Evolutionary conservation across 2,888 invertebrate species (phyloP).

Genomic region (Ophioninae sp.): DNA sequence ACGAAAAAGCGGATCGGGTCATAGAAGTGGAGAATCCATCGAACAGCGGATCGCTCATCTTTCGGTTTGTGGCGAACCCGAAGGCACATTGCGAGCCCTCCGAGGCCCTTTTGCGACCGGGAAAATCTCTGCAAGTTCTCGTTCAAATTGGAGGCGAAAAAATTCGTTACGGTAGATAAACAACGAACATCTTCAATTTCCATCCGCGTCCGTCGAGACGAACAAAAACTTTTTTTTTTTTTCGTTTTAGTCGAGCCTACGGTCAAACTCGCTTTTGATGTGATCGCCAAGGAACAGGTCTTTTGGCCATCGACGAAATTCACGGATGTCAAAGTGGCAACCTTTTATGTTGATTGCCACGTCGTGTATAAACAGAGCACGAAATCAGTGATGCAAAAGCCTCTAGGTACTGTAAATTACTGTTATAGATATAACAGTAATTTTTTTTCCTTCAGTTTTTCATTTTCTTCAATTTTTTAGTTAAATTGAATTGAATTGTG

Average conservation of each 20-base stretch:
- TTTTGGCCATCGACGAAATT: constrained; percentile 35
- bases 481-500: too few species aligned
- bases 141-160: constrained; percentile 65
- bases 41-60: constrained; percentile 78
- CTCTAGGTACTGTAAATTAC: constrained; percentile 1
- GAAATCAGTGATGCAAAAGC: background rate
- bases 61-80: constrained; percentile 79
- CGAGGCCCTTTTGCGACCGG: constrained; percentile 79
- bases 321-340: constrained; percentile 52
- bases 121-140: constrained; percentile 74
- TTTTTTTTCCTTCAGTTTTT: background rate
- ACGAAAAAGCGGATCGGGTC: constrained; percentile 78
- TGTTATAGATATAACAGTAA: background rate
- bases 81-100: constrained; percentile 81
- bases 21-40: constrained; percentile 82
- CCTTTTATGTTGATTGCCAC: constrained; percentile 49
- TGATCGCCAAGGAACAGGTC: constrained; percentile 44
- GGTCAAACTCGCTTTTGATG: constrained; percentile 72
- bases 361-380: constrained; percentile 18
- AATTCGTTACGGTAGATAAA: constrained; percentile 60
- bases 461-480: too few species aligned
- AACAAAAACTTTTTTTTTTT: background rate
- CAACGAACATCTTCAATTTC: background rate
- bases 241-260: constrained; percentile 62
- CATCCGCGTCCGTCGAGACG: background rate